Conservation (phyloP, 2,113 vertebrate species). For the Hylia prasina region DNA sequence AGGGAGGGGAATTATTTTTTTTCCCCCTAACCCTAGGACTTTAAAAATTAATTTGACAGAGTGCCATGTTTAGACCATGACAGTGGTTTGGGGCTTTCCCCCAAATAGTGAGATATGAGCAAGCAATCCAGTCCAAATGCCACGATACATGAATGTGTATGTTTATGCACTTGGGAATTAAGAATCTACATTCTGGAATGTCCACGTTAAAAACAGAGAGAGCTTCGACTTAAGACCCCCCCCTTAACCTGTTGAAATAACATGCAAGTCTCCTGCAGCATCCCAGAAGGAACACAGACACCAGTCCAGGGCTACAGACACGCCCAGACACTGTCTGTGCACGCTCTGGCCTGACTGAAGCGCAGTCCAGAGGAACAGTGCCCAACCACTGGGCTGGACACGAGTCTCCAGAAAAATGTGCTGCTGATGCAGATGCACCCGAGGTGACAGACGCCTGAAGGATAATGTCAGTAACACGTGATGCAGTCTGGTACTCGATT, state of each 20-base stretch:
- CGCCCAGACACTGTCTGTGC: neutral
- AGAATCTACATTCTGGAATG: neutral
- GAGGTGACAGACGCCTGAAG: neutral
- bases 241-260: neutral
- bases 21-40: neutral
- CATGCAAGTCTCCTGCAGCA: constrained; percentile 20
- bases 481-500: neutral
- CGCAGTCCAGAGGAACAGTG: neutral
- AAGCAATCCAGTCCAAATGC: neutral
- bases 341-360: neutral
- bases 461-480: neutral
- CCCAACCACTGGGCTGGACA: neutral
- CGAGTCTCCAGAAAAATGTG: neutral
- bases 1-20: neutral
- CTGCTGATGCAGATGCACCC: neutral
- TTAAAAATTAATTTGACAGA: neutral
- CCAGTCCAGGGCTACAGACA: neutral
- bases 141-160: neutral
- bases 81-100: neutral
- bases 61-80: neutral
- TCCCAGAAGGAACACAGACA: neutral
- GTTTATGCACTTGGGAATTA: neutral
- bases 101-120: constrained; percentile 23
- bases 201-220: neutral
- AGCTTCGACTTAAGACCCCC: neutral